Conservation (phyloP, 2,797 vertebrate genomes). For the Meriones psammophilus region DNA sequence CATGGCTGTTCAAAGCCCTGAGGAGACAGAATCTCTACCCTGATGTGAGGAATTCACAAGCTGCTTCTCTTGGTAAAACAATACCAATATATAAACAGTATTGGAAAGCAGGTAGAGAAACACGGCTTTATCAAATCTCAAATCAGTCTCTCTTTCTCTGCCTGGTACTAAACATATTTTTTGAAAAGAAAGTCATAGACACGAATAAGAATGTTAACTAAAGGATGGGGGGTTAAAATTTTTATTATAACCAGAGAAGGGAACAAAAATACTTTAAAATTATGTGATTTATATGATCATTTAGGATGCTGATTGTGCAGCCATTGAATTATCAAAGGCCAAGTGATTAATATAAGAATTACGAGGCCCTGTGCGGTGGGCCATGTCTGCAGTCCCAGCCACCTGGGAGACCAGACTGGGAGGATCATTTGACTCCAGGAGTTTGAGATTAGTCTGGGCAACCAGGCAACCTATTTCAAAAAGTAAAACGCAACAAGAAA, state of each 20-base stretch:
- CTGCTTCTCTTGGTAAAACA: background rate
- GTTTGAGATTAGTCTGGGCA: background rate
- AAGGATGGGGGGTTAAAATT: background rate
- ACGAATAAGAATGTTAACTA: conserved; percentile 14
- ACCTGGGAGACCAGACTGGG: background rate
- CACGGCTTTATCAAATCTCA: background rate
- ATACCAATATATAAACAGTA: background rate
- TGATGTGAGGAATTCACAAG: background rate
- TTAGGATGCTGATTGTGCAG: background rate
- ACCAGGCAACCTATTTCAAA: background rate
- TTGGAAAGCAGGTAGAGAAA: background rate
- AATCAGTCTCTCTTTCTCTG: background rate
- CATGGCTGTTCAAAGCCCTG: background rate
- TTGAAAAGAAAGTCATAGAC: conserved; percentile 13
- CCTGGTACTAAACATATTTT: background rate
- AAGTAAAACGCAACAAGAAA: background rate
- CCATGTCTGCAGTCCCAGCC: background rate
- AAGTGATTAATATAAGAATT: conserved; percentile 25
- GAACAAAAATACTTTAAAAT: conserved; percentile 37
- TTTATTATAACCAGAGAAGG: background rate
- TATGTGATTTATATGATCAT: background rate
- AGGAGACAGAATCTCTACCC: background rate
- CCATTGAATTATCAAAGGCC: conserved; percentile 7
- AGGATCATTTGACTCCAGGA: too few relatives aligned
- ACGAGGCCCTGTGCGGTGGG: background rate